Conservation (phyloP, 2,888 invertebrate genomes). For the Phania funesta region DNA sequence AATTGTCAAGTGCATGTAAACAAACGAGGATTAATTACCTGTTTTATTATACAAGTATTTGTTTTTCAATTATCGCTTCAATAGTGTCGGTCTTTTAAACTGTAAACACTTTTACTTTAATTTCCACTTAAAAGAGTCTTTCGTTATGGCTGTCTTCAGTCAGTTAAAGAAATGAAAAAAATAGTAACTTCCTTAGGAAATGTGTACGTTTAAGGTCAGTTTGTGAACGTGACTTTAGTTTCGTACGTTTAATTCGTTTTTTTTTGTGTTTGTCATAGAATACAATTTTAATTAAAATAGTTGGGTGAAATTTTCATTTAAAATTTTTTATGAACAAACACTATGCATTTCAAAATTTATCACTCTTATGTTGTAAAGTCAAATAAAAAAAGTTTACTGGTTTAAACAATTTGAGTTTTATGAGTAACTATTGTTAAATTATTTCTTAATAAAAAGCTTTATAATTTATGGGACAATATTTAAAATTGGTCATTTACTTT, state of each 20-base stretch:
- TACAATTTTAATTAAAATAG: not conserved
- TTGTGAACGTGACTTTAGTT: slow-evolving; percentile 48
- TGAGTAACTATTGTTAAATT: no score
- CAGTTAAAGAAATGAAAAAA: slow-evolving; percentile 37
- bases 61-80: not conserved
- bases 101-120: slow-evolving; percentile 58
- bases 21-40: slow-evolving; percentile 11
- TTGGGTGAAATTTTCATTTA: not conserved
- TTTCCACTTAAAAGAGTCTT: not conserved
- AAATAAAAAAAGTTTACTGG: no score
- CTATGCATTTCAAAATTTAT: slow-evolving; percentile 23
- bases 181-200: slow-evolving; percentile 55
- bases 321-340: not conserved
- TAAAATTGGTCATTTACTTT: no score
- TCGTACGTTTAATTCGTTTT: not conserved
- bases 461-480: no score
- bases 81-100: not conserved
- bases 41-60: slow-evolving; percentile 2
- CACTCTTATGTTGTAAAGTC: no score
- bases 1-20: slow-evolving; percentile 50
- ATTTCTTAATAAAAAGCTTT: no score
- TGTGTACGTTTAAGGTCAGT: slow-evolving; percentile 37
- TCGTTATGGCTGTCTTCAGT: slow-evolving; percentile 4
- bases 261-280: not conserved
- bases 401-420: no score